Evolutionary conservation across 92 coral and sea anemone genomes (phyloP), one percentile per base, ranked within the genome.

Genomic region (Micromussa lordhowensis): DNA sequence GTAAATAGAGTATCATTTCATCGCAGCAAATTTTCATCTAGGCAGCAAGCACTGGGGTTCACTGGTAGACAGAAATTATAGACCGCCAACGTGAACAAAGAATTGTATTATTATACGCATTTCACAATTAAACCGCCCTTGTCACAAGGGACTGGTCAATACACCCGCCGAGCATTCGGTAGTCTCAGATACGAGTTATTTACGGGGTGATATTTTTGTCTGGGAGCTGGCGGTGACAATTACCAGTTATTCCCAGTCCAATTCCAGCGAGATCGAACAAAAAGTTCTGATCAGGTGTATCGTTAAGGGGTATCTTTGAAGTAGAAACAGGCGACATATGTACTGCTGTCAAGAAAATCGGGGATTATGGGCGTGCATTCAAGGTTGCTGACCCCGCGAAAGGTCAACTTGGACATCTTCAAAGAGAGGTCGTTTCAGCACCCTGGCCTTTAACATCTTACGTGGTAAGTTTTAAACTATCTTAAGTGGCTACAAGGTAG

Each of bases 391-490:
- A 81, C 75, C 63, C 85, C 85, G 57, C 29, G 54, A 11, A 68
- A 78, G 82, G 82, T 78, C 82, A 78, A 78, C 82, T 78, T 49
- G 82, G 68, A 78, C 82, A 78, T 80, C 74, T 59, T 80, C 73
- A 78, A 53, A 80, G 85, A 81, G 85, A 81, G 85, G 85, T 63
- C 34, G 85, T 81, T 63, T 81, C 85, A 81, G 85, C 32, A 30
- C 85, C 63, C 85, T 81, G 85, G 57, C 85, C 85, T 28, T 81
- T 81, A 81, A 81, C 75, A 81, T 54, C 59, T 54, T 54, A 54
- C 59, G 83, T 79, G 69, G 69, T 58, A 30, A 79, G 83, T 79
- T 61, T 81, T 81, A 28, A 78, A 49, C 68, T 9, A 78, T 78
- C 82, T n/a, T 78, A 78, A 49, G 36, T 55, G 64, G 78, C 78